Evolutionary conservation across 2,888 invertebrate genomes (phyloP).

Genomic region (Pheosia tremula): DNA sequence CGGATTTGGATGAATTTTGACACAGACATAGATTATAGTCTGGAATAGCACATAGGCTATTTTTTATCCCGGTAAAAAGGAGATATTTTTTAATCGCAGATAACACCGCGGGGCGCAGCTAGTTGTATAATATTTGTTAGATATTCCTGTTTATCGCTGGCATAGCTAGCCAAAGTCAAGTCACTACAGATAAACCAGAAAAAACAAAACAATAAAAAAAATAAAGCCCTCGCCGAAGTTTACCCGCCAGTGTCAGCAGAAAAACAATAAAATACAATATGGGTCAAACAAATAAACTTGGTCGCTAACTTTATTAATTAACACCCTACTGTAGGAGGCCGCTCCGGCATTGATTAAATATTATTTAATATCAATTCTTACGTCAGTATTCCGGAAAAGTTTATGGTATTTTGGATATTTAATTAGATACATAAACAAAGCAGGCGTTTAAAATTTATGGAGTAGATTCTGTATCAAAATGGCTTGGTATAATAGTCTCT

Average conservation of each 20-base stretch:
- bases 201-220: conserved; percentile 19
- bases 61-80: no score
- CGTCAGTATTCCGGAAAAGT: conserved; percentile 10
- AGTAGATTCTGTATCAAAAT: no score
- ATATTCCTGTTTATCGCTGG: no score
- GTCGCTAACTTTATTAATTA: conserved; percentile 45
- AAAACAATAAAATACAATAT: conserved; percentile 41
- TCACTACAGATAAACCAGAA: neutral
- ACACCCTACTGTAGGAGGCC: conserved; percentile 30
- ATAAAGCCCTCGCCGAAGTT: conserved; percentile 24
- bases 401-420: neutral
- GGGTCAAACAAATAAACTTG: conserved; percentile 43
- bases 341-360: conserved; percentile 16
- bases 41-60: no score
- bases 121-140: no score
- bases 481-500: no score
- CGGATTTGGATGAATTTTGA: no score
- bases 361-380: conserved; percentile 11
- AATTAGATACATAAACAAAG: neutral
- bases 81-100: no score
- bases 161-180: no score
- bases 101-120: no score
- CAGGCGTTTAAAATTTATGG: no score
- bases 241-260: conserved; percentile 28
- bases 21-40: no score